phyloP scores from a whole-genome alignment of 2,888 invertebrate genomes.

The Carpatolechia fugitivella region DNA sequence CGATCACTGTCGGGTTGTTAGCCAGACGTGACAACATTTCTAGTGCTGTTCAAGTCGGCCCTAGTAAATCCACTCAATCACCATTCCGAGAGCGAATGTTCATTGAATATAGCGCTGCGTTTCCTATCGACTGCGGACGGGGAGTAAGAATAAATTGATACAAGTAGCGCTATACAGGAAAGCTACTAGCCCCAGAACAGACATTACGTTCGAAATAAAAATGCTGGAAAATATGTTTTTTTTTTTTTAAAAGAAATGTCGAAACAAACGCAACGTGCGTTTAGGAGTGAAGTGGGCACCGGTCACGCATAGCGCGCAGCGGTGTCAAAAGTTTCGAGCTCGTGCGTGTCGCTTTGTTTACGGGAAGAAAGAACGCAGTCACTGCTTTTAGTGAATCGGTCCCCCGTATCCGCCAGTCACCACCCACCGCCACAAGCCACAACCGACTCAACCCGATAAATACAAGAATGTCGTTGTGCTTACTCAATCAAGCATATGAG shows the following conservation, averaged over 20 bases:
- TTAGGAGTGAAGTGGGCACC: constrained; percentile 1
- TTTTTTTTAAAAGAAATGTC: not conserved
- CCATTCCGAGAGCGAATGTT: not conserved
- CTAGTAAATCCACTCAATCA: constrained; percentile 1
- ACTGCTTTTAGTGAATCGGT: constrained; percentile 2
- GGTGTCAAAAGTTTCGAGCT: constrained; percentile 6
- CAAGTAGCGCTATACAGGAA: not conserved
- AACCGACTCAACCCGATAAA: not conserved
- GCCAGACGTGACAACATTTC: not conserved
- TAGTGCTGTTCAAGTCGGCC: not conserved
- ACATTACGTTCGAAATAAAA: not conserved
- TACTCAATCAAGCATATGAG: not conserved
- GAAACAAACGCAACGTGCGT: not conserved
- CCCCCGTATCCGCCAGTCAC: not conserved
- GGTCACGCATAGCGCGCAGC: constrained; percentile 10
- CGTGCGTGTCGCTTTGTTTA: constrained; percentile 17
- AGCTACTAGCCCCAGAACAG: not conserved
- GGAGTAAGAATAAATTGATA: not conserved
- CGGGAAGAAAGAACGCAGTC: constrained; percentile 10
- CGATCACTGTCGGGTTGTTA: not conserved
- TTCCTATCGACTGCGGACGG: not conserved
- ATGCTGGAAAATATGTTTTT: not conserved
- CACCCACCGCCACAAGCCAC: not conserved
- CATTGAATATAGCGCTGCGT: not conserved
- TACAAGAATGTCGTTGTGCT: not conserved